Conservation (phyloP, 2,113 vertebrate species). For the Aix galericulata region DNA sequence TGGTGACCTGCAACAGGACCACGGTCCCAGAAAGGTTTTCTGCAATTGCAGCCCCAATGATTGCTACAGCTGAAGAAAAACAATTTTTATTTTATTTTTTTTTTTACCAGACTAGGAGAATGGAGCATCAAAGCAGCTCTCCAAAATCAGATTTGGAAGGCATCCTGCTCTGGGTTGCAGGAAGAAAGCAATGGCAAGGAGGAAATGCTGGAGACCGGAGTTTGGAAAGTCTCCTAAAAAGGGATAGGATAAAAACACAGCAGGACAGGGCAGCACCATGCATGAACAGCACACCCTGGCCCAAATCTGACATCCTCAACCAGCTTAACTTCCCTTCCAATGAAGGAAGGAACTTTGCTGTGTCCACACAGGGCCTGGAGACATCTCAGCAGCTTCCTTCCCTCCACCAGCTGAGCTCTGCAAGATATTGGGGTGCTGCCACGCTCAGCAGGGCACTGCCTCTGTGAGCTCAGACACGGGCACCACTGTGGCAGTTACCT, state of each 20-base stretch:
- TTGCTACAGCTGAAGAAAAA: background rate
- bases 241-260: background rate
- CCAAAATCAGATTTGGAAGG: background rate
- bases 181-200: background rate
- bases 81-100: background rate
- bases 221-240: background rate
- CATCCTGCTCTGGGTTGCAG: background rate
- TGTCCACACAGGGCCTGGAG: background rate
- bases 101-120: background rate
- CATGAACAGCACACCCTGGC: background rate
- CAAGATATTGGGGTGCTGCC: fast-evolving
- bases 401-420: background rate
- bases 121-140: background rate
- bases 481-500: background rate
- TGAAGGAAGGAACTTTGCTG: background rate
- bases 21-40: background rate
- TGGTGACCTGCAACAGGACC: background rate
- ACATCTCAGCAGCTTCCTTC: background rate
- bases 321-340: too few relatives aligned
- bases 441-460: background rate
- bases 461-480: background rate
- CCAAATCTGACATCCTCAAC: background rate
- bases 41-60: background rate
- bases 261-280: too few relatives aligned
- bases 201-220: background rate